phyloP scores from a whole-genome alignment of 2,797 vertebrate genomes.

The Harpagifer antarcticus region DNA sequence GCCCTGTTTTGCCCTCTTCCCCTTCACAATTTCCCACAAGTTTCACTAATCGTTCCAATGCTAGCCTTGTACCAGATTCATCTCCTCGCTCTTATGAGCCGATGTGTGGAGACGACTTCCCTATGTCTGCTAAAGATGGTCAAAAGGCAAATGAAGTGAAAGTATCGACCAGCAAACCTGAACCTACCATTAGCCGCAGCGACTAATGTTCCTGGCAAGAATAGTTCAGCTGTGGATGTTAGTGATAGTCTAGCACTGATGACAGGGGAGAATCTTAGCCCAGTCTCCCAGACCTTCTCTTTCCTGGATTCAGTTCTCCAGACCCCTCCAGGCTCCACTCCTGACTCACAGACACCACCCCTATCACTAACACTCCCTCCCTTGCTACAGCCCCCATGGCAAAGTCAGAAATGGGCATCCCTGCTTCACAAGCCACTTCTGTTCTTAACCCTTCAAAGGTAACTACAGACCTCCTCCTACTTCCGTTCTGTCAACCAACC shows the following conservation, averaged over 20 bases:
- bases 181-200: constrained; percentile 19
- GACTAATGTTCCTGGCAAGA: constrained; percentile 26
- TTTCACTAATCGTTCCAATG: constrained; percentile 59
- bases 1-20: constrained; percentile 41
- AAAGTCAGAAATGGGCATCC: constrained; percentile 52
- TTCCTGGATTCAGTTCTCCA: constrained; percentile 84
- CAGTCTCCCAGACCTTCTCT: constrained; percentile 83
- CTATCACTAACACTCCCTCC: constrained; percentile 66
- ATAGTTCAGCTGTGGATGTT: constrained; percentile 39
- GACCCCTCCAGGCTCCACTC: constrained; percentile 76
- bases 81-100: constrained; percentile 73
- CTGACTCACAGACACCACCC: constrained; percentile 71
- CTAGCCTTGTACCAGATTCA: constrained; percentile 46
- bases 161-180: constrained; percentile 42
- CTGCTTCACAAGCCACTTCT: constrained; percentile 46
- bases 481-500: constrained; percentile 22
- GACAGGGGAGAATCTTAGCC: constrained; percentile 77
- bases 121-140: constrained; percentile 43
- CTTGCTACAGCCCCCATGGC: constrained; percentile 46
- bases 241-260: constrained; percentile 64
- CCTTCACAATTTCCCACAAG: constrained; percentile 58
- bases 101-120: constrained; percentile 73
- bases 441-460: constrained; percentile 44
- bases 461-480: constrained; percentile 43
- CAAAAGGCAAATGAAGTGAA: constrained; percentile 45